Conservation (phyloP, 2,113 vertebrate species). For the Regulus satrapa region DNA sequence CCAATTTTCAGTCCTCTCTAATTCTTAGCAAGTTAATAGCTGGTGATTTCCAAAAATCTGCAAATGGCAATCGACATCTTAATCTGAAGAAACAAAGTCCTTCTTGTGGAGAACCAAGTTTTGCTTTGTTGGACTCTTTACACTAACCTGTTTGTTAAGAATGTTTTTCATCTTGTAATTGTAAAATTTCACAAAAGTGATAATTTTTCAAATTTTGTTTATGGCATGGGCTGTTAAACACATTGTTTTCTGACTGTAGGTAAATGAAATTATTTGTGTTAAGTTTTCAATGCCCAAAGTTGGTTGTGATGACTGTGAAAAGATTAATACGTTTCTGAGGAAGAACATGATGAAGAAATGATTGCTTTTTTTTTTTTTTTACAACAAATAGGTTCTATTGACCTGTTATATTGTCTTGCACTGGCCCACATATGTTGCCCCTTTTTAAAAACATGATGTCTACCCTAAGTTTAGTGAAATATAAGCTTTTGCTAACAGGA, state of each 20-base stretch:
- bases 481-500: not conserved
- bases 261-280: not conserved
- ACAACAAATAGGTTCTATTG: not conserved
- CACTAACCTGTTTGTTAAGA: not conserved
- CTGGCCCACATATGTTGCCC: not conserved
- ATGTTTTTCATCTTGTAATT: not conserved
- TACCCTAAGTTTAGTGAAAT: not conserved
- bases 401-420: not conserved
- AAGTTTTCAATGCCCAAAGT: not conserved
- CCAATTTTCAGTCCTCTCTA: not conserved
- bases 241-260: not conserved
- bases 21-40: not conserved
- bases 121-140: not conserved
- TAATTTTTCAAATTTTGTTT: not conserved
- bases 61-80: not conserved
- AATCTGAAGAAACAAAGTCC: not conserved
- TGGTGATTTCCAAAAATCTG: not conserved
- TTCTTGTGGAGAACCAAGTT: not conserved
- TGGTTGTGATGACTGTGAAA: not conserved
- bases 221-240: not conserved
- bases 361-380: not conserved
- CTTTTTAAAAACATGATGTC: not conserved
- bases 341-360: not conserved
- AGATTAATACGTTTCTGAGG: not conserved
- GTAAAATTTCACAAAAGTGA: not conserved